Evolutionary conservation across 1,140 invertebrate genomes (phyloP).

Genomic region (Drosophila micromelanica): DNA sequence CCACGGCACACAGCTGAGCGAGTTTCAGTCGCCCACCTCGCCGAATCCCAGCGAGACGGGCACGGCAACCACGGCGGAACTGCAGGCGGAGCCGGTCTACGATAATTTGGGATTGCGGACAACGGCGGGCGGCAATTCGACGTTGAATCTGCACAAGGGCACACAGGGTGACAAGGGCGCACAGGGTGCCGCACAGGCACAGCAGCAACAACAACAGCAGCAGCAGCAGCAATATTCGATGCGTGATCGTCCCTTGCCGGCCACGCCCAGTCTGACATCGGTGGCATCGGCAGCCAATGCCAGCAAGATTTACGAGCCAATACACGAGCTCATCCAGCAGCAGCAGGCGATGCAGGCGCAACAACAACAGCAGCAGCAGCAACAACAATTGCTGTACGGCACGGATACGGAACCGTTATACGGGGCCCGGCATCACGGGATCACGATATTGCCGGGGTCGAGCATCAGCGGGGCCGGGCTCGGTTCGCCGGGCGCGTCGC

Average conservation of each 20-base stretch:
- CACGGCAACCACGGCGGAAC: conserved; percentile 85
- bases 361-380: conserved; percentile 49
- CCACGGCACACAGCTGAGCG: conserved; percentile 59
- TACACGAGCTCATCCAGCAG: conserved; percentile 78
- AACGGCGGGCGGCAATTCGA: conserved; percentile 93
- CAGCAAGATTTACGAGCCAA: conserved; percentile 78
- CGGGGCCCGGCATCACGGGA: conserved; percentile 52
- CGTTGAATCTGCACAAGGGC: conserved; percentile 90
- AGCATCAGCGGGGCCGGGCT: conserved; percentile 59
- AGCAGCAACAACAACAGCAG: conserved; percentile 71
- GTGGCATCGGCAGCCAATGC: conserved; percentile 85
- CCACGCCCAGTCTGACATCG: conserved; percentile 85
- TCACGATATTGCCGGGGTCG: conserved; percentile 66
- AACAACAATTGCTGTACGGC: conserved; percentile 43
- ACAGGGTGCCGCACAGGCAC: conserved; percentile 52
- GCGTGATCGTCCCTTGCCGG: conserved; percentile 87
- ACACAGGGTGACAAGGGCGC: conserved; percentile 35
- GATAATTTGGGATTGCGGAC: conserved; percentile 93
- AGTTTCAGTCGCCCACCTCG: conserved; percentile 84
- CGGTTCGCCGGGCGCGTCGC: conserved; percentile 20
- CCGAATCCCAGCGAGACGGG: conserved; percentile 85
- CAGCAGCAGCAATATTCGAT: conserved; percentile 85
- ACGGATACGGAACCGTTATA: conserved; percentile 77
- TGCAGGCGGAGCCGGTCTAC: conserved; percentile 89
- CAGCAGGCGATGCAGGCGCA: conserved; percentile 53